Evolutionary conservation across 2,113 vertebrate genomes (phyloP).

Genomic region (Neomonachus schauinslandi): DNA sequence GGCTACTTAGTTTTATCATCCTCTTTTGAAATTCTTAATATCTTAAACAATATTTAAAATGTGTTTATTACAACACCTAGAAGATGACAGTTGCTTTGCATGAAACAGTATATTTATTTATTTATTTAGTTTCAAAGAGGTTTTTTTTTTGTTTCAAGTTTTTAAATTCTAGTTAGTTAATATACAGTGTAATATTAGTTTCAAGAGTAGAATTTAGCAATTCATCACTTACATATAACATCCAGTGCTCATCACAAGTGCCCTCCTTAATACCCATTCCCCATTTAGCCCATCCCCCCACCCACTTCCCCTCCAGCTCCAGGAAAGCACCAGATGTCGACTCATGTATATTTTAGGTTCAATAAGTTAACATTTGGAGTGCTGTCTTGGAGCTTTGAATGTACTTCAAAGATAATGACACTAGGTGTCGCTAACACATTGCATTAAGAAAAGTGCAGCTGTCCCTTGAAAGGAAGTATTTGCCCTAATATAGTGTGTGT

Average conservation of each 20-base stretch:
- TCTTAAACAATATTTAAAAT: neutral
- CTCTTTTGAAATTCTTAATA: constrained; percentile 18
- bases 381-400: neutral
- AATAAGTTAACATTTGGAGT: neutral
- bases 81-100: neutral
- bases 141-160: neutral
- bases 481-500: constrained; percentile 45
- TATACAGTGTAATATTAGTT: neutral
- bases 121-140: neutral
- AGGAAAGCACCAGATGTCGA: neutral
- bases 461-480: constrained; percentile 37
- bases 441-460: constrained; percentile 33
- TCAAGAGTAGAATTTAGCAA: neutral
- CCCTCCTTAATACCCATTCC: neutral
- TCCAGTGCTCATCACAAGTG: neutral
- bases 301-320: neutral
- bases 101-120: neutral
- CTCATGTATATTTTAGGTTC: neutral
- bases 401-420: constrained; percentile 64
- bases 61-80: neutral
- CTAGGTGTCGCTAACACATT: constrained; percentile 84
- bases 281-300: neutral
- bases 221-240: neutral
- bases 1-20: neutral
- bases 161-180: neutral